These are phyloP conservation scores for Petrocephalus zakoni DNA, from an alignment of 2,113 vertebrate species.

Conservation along the genomic window DNA sequence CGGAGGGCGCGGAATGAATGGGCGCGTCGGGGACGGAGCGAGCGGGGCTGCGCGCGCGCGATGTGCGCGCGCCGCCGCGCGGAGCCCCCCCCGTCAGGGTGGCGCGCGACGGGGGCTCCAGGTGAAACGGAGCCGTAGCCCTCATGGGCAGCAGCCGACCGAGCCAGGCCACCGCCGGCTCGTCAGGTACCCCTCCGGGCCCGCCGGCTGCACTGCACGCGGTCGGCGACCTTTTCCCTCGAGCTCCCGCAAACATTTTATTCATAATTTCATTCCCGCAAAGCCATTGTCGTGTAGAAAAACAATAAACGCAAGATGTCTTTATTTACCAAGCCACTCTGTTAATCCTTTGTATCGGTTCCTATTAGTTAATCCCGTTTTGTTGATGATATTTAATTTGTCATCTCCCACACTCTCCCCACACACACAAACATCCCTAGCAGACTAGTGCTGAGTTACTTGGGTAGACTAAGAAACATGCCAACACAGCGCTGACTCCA, in stretches of 20 bases:
- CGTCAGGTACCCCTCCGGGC: conserved; percentile 35
- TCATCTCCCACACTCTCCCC: background rate
- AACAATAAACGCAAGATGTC: background rate
- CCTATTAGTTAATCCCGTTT: background rate
- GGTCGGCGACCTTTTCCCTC: conserved; percentile 69
- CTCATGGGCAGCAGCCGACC: conserved; percentile 75
- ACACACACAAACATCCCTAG: background rate
- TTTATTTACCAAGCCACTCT: background rate
- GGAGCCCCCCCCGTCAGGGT: conserved; percentile 57
- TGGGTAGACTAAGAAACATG: conserved; percentile 28
- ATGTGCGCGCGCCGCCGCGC: conserved; percentile 35
- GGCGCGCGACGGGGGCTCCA: conserved; percentile 55
- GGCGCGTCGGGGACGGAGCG: conserved; percentile 43
- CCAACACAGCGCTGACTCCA: conserved; percentile 16
- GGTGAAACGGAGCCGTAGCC: conserved; percentile 78
- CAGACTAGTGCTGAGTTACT: background rate
- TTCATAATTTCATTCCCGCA: background rate
- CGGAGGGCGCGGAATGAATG: conserved; percentile 24
- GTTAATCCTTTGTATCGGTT: background rate
- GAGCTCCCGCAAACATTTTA: conserved; percentile 70
- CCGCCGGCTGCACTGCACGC: conserved; percentile 37
- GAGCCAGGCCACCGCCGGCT: conserved; percentile 41
- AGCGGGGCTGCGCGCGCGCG: conserved; percentile 34
- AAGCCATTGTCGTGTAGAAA: background rate
- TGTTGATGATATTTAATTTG: background rate